Evolutionary conservation across 2,888 invertebrate species (phyloP).

Genomic region (Nephrotoma guestfalica): DNA sequence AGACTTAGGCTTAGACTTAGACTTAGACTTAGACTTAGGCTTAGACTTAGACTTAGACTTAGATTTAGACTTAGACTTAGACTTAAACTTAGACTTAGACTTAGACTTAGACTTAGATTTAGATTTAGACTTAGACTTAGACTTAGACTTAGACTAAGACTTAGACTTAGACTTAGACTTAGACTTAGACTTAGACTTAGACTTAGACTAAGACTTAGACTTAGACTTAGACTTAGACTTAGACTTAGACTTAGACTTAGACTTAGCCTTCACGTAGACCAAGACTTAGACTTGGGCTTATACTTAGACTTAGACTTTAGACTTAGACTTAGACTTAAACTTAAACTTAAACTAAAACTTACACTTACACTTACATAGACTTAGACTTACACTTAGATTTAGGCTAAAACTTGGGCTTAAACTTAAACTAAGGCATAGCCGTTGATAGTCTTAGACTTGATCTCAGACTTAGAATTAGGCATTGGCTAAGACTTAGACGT

Average conservation of each 20-base stretch:
- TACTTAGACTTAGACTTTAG: not conserved
- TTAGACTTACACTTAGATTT: not conserved
- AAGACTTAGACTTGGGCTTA: not conserved
- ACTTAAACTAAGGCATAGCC: not conserved
- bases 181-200: not conserved
- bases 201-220: not conserved
- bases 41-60: not conserved
- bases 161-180: not conserved
- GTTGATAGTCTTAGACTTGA: not conserved
- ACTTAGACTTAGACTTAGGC: not conserved
- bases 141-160: not conserved
- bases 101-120: not conserved
- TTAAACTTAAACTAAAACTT: not conserved
- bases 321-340: not conserved
- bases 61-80: not conserved
- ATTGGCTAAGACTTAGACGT: not conserved
- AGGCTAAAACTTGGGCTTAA: not conserved
- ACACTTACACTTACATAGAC: too few relatives aligned
- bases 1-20: not conserved
- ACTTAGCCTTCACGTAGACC: not conserved
- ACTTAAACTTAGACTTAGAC: not conserved
- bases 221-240: not conserved
- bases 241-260: not conserved
- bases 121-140: not conserved
- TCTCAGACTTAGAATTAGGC: not conserved